Evolutionary conservation across 1,140 invertebrate species (phyloP).

Genomic region (Oncopeltus fasciatus): DNA sequence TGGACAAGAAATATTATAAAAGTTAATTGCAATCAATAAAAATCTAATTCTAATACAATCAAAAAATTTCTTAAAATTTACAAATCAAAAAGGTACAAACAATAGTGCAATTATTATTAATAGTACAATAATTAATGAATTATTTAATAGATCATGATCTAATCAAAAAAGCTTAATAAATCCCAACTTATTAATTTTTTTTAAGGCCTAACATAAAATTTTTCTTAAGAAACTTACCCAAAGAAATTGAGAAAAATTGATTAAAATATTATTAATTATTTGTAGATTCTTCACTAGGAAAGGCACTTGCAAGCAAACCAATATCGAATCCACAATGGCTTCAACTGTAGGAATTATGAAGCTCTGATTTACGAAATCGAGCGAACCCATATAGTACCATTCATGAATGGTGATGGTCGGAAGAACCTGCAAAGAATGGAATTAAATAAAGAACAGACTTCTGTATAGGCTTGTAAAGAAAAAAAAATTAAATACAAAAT

Average conservation of each 20-base stretch:
- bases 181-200: no score
- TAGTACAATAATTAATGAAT: no score
- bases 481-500: neutral
- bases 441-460: neutral
- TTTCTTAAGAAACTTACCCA: conserved; percentile 1
- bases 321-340: neutral
- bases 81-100: no score
- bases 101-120: no score
- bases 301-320: neutral
- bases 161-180: no score
- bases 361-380: neutral
- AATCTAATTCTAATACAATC: no score
- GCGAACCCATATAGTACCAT: neutral
- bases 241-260: conserved; percentile 5
- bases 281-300: neutral
- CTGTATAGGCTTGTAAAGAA: neutral
- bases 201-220: neutral
- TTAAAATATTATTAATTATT: neutral
- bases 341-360: neutral
- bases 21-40: no score
- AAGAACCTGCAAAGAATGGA: neutral
- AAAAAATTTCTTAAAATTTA: no score
- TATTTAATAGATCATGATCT: no score
- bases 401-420: neutral
- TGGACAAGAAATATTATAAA: no score